These are phyloP conservation scores for Venusia cambrica DNA, from an alignment of 2,888 invertebrate genomes.

Conservation along the genomic window DNA sequence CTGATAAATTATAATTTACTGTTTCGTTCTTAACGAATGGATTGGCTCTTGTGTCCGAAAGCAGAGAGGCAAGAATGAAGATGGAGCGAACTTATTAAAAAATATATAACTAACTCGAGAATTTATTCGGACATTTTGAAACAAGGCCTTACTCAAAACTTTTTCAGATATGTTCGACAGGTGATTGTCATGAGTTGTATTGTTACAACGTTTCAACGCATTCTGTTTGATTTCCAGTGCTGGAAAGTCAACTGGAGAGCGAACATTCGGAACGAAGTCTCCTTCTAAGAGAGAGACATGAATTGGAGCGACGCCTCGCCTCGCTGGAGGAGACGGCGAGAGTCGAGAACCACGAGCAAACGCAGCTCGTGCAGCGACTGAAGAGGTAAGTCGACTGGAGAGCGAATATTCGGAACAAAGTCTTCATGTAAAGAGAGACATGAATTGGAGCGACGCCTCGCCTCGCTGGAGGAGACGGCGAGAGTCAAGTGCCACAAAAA, in stretches of 20 bases:
- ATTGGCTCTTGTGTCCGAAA: too few relatives aligned
- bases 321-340: constrained; percentile 89
- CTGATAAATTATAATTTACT: too few relatives aligned
- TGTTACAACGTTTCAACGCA: neutral
- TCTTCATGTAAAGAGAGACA: constrained; percentile 91
- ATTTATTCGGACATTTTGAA: too few relatives aligned
- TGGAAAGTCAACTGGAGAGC: constrained; percentile 95
- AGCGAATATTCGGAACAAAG: constrained; percentile 96
- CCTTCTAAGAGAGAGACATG: constrained; percentile 93
- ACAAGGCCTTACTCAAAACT: too few relatives aligned
- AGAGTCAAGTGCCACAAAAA: constrained; percentile 88
- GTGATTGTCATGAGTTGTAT: too few relatives aligned
- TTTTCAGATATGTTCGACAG: too few relatives aligned
- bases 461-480: constrained; percentile 88
- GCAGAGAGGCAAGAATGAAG: too few relatives aligned
- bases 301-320: constrained; percentile 92
- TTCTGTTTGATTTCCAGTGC: constrained; percentile 67
- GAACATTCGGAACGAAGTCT: constrained; percentile 95
- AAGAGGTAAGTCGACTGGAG: constrained; percentile 86
- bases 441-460: constrained; percentile 92
- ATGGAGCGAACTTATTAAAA: too few relatives aligned
- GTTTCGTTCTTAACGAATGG: too few relatives aligned
- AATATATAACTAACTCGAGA: too few relatives aligned
- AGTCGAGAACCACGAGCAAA: constrained; percentile 87
- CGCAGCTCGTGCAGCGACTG: constrained; percentile 86